Conservation (phyloP, 2,797 vertebrate genomes). For the Thamnophis elegans region DNA sequence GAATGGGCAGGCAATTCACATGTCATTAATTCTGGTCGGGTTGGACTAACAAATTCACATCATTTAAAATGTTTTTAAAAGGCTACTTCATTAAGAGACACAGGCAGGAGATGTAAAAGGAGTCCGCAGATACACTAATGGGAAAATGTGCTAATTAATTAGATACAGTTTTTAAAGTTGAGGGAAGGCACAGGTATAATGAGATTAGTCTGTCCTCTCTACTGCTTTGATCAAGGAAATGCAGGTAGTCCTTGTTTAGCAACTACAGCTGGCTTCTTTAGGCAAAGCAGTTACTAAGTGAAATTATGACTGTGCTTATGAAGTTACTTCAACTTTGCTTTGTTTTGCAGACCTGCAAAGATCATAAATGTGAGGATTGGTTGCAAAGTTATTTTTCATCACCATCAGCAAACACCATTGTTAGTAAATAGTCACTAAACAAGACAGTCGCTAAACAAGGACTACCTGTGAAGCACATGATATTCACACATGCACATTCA, state of each 20-base stretch:
- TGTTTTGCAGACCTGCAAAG: not conserved
- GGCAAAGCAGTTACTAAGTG: not conserved
- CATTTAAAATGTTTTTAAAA: slow-evolving; percentile 49
- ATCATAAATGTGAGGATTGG: not conserved
- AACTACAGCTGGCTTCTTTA: not conserved
- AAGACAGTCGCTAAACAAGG: not conserved
- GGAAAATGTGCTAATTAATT: slow-evolving; percentile 42
- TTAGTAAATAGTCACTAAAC: not conserved
- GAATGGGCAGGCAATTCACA: slow-evolving; percentile 30
- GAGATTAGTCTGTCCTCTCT: not conserved
- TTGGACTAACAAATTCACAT: slow-evolving; percentile 59
- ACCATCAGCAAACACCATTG: not conserved
- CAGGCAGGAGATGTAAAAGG: slow-evolving; percentile 44
- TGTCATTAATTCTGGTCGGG: slow-evolving; percentile 55
- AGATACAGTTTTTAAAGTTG: slow-evolving; percentile 24
- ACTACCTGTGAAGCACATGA: not conserved
- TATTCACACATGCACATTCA: not conserved
- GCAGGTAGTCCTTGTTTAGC: not conserved
- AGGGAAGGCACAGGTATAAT: not conserved
- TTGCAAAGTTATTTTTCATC: not conserved
- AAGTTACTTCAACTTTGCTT: not conserved
- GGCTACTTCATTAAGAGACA: slow-evolving; percentile 51
- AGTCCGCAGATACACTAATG: slow-evolving; percentile 12
- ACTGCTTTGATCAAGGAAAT: slow-evolving; percentile 10
- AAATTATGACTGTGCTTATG: not conserved